Evolutionary conservation across 2,113 vertebrate genomes (phyloP), one percentile per base, ranked within the genome.

Genomic region (Engystomops pustulosus): DNA sequence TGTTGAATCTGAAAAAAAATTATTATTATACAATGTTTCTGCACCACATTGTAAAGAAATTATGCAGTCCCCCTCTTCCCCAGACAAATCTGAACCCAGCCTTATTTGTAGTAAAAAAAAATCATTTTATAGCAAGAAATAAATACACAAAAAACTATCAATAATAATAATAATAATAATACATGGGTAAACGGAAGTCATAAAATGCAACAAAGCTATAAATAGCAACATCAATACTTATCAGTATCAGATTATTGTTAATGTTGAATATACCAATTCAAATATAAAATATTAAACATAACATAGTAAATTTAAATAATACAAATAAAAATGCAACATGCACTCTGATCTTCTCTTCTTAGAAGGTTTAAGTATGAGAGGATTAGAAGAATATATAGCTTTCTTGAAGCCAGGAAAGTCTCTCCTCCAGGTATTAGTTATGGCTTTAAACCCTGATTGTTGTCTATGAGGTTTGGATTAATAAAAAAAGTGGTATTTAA

Each of bases 371-470:
- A 25, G 15, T 32, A 7, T 5, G 14, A 47, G 70, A 72, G 23
- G 23, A 15, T 72, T 47, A 72, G 3, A 47, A 14, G 23, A 32
- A 34, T 9, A 53, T 32, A 20, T 27, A 36, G 30, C 20, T 34
- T 51, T 45, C 71, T 75, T 45, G 14, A 32, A 53, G 71, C 25
- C 47, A 53, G 17, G 12, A 49, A 68, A 68, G 11, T 27, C 25
- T 47, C 49, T 62, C 25, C 60, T 68, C 60, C 27, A 27, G 78
- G 38, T 67, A 20, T 45, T n/a, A 32, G 30, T 44, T 62, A 49
- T 38, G 6, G 41, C 78, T 49, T 65, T 65, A 17, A 68, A 68
- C 78, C 1, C 9, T 80, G 77, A 80, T 80, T 49, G 58, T 67
- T 25, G 68, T 65, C 60, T 80, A 67, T 34, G 14, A 65, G 27